Conservation (phyloP, 2,888 invertebrate genomes). For the Synanthedon tipuliformis region DNA sequence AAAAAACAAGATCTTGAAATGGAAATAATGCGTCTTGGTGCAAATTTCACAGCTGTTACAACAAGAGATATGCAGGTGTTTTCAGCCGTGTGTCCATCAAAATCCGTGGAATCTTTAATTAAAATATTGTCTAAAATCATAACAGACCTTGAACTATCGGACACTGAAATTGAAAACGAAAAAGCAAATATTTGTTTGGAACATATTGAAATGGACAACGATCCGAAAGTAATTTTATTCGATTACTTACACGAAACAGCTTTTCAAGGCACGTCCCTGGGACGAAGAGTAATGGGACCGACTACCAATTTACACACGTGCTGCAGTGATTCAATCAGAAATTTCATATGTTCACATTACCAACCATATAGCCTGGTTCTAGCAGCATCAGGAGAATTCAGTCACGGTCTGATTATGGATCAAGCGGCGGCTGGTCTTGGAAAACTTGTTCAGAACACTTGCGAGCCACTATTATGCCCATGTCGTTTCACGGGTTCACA, state of each 20-base stretch:
- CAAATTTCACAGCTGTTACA: constrained; percentile 28
- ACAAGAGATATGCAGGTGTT: constrained; percentile 39
- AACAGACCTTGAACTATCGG: constrained; percentile 21
- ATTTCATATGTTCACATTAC: constrained; percentile 29
- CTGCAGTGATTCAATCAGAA: constrained; percentile 38
- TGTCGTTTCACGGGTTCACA: constrained; percentile 25
- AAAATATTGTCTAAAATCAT: constrained; percentile 25
- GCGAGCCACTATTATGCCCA: constrained; percentile 16
- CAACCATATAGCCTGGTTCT: constrained; percentile 74
- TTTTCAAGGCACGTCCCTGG: constrained; percentile 57
- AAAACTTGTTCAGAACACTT: constrained; percentile 9
- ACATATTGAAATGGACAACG: constrained; percentile 33
- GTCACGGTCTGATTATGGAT: constrained; percentile 72
- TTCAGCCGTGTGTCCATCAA: constrained; percentile 17
- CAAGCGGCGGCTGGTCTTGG: constrained; percentile 69
- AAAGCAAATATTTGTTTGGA: constrained; percentile 33
- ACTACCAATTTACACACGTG: constrained; percentile 72
- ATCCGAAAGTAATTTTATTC: constrained; percentile 40
- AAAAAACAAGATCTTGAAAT: constrained; percentile 16
- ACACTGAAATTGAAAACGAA: constrained; percentile 26
- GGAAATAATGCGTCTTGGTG: constrained; percentile 15
- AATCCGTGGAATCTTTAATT: constrained; percentile 13
- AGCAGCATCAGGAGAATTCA: constrained; percentile 77
- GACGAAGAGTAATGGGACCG: constrained; percentile 69
- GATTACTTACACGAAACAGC: constrained; percentile 61